These are phyloP conservation scores for Philotrypesis tridentata DNA, from an alignment of 1,140 invertebrate genomes.

Conservation along the genomic window DNA sequence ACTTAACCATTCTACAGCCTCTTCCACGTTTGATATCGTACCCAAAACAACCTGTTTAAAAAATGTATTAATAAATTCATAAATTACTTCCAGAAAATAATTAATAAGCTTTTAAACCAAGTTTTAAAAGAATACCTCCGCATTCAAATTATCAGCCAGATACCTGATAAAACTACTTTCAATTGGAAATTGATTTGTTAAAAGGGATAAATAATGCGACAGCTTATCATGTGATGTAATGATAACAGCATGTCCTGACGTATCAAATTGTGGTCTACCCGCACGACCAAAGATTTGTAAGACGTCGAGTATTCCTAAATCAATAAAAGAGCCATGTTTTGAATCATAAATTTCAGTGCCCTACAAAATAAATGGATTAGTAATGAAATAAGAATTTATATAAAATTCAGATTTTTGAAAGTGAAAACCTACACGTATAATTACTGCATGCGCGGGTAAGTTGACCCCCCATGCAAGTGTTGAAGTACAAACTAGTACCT, in stretches of 20 bases:
- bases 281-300: conserved; percentile 99
- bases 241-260: conserved; percentile 94
- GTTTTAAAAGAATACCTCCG: conserved; percentile 81
- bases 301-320: conserved; percentile 97
- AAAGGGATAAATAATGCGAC: conserved; percentile 92
- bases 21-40: conserved; percentile 95
- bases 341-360: conserved; percentile 99
- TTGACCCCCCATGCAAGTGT: conserved; percentile 99
- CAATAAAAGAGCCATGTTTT: conserved; percentile 94
- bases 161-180: conserved; percentile 96
- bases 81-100: neutral
- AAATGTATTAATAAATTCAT: conserved; percentile 3
- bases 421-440: conserved; percentile 86
- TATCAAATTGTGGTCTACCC: conserved; percentile 95
- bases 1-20: conserved; percentile 97
- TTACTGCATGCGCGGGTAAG: conserved; percentile 97
- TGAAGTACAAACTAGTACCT: conserved; percentile 96
- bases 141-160: conserved; percentile 97
- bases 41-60: conserved; percentile 86
- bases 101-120: neutral
- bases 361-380: conserved; percentile 67
- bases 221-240: conserved; percentile 96
- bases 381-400: conserved; percentile 18
- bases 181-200: conserved; percentile 98
- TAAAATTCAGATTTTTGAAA: neutral